These are phyloP conservation scores for Sebastes itinus DNA, from an alignment of 2,797 vertebrate genomes.

Conservation along the genomic window DNA sequence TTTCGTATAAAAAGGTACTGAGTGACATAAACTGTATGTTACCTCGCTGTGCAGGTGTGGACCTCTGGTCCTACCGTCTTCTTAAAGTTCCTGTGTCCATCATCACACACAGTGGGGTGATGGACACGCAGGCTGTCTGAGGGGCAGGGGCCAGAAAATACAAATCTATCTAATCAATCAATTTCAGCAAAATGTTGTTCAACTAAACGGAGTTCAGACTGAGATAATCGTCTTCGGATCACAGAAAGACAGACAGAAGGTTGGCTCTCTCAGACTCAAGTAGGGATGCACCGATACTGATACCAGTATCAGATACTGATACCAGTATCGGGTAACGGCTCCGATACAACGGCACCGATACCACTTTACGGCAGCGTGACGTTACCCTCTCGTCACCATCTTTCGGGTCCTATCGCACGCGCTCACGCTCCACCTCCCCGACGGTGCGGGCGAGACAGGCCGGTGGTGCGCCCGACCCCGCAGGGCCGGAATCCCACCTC, in stretches of 20 bases:
- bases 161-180: background rate
- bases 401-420: too few relatives aligned
- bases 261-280: background rate
- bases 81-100: background rate
- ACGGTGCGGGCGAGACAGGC: too few relatives aligned
- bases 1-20: background rate
- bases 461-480: too few relatives aligned
- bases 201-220: background rate
- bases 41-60: background rate
- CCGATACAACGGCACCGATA: too few relatives aligned
- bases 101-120: too few relatives aligned
- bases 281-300: too few relatives aligned
- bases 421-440: too few relatives aligned
- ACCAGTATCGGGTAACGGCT: too few relatives aligned
- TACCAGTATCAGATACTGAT: too few relatives aligned
- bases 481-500: too few relatives aligned
- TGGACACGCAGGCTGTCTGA: background rate
- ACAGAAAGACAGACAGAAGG: background rate
- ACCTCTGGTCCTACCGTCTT: background rate
- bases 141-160: background rate
- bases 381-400: too few relatives aligned
- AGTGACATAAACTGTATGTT: background rate
- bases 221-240: background rate
- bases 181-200: background rate
- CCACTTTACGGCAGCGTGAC: too few relatives aligned